phyloP scores from a whole-genome alignment of 2,888 invertebrate genomes.

The Polylopha cassiicola region DNA sequence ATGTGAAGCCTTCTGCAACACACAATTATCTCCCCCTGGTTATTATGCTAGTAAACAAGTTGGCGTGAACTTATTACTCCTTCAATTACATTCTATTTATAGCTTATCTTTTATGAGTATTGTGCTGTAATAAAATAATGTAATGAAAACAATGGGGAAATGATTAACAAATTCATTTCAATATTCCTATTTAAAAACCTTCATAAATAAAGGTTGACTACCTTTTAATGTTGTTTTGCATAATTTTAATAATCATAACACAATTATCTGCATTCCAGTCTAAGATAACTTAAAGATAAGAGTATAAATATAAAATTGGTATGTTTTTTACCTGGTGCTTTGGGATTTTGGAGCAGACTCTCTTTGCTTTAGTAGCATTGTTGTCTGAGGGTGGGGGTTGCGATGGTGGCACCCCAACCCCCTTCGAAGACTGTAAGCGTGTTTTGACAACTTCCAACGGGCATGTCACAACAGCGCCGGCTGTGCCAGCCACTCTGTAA shows the following conservation, averaged over 20 bases:
- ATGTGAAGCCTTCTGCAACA: slow-evolving; percentile 7
- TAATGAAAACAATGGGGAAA: slow-evolving; percentile 1
- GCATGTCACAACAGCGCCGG: slow-evolving; percentile 97
- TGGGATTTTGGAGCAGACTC: slow-evolving; percentile 85
- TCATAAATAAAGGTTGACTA: too few relatives aligned
- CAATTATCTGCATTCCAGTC: too few relatives aligned
- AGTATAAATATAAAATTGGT: too few relatives aligned
- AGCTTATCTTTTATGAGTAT: slow-evolving; percentile 11
- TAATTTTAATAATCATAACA: too few relatives aligned
- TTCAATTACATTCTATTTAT: slow-evolving; percentile 16
- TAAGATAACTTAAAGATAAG: too few relatives aligned
- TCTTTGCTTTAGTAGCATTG: slow-evolving; percentile 78
- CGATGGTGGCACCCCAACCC: slow-evolving; percentile 72
- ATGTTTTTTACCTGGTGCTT: slow-evolving; percentile 81
- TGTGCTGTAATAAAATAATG: background rate
- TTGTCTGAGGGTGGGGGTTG: slow-evolving; percentile 68
- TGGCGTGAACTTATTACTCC: slow-evolving; percentile 7
- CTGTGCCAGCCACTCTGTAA: slow-evolving; percentile 94
- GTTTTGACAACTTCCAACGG: slow-evolving; percentile 99
- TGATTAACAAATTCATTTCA: too few relatives aligned
- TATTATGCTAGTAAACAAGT: slow-evolving; percentile 13
- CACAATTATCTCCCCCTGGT: slow-evolving; percentile 1
- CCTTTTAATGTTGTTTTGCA: too few relatives aligned
- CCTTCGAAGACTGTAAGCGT: slow-evolving; percentile 94
- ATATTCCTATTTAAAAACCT: too few relatives aligned